Conservation (phyloP, 2,888 invertebrate species). For the Latrodectus elegans region DNA sequence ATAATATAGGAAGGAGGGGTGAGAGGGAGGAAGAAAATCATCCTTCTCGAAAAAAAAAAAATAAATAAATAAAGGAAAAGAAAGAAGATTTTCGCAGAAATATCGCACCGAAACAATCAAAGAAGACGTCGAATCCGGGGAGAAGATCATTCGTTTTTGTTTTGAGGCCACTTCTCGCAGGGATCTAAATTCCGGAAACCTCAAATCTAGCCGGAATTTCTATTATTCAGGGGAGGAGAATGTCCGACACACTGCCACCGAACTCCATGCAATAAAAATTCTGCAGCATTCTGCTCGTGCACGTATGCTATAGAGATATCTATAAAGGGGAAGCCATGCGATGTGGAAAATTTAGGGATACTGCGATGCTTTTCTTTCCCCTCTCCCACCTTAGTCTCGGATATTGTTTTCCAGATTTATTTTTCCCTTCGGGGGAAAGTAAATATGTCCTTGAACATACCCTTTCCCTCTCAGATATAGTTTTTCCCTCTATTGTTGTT, state of each 20-base stretch:
- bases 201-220: constrained; percentile 25
- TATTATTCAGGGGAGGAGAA: constrained; percentile 43
- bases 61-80: not conserved
- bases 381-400: constrained; percentile 2
- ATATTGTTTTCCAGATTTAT: constrained; percentile 55
- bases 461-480: constrained; percentile 4
- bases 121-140: constrained; percentile 39
- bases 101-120: constrained; percentile 40
- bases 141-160: constrained; percentile 33
- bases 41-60: constrained; percentile 11
- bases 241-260: constrained; percentile 13
- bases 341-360: constrained; percentile 2
- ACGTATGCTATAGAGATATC: constrained; percentile 31
- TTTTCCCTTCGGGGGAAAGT: constrained; percentile 41
- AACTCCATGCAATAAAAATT: constrained; percentile 21
- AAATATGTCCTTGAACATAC: constrained; percentile 37
- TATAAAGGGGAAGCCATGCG: constrained; percentile 25
- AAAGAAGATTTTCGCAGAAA: constrained; percentile 35
- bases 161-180: constrained; percentile 8
- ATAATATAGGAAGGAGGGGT: not conserved
- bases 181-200: constrained; percentile 42
- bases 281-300: constrained; percentile 24
- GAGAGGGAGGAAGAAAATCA: not conserved
- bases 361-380: not conserved
- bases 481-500: constrained; percentile 13